Base-by-base conservation (phyloP, 2,113 vertebrate species). In the Patagioenas fasciata region DNA sequence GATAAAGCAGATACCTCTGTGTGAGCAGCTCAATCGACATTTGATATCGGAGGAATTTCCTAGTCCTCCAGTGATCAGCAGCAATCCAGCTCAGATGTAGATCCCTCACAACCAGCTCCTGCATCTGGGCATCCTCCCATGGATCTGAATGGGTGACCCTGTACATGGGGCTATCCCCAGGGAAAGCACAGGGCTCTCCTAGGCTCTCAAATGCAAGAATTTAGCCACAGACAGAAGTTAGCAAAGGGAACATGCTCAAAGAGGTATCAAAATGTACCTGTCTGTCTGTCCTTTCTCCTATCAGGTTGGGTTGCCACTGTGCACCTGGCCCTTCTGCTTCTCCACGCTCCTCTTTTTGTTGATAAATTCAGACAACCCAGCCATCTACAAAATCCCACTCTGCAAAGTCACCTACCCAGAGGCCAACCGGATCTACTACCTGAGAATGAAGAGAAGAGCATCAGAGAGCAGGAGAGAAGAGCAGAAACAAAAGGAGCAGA, bases 261-360 rank as follows among this genome's bases (percentile, higher is more conserved):
- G 20, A 3, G 1, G 20, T 42, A 47, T 29, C 34, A 56, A 89
- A 77, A 64, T 1, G 7, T 15, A 65, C 1, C 4, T 29, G 2
- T 32, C 8, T 82, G 10, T 81, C 12, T 85, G 36, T 64, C 34
- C 18, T 69, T 40, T 89, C 34, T 64, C 42, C 54, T 65, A 38
- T 21, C 96, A 99, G 99, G 98, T 99, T 91, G 99, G 99, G 89
- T 95, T 99, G 61, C 99, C 99, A 0, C 97, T 99, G 26, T 99
- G 99, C 89, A 99, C 99, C 10, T 99, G 99, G 99, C 98, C 99
- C 20, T 99, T 99, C 97, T 99, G 99, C 96, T 97, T 99, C 57
- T 99, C 99, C 0, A 98, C 99, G 0, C 98, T 99, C 60, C 99
- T 98, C 47, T 99, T 99, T 93, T 97, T 99, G 87, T 98, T 99